These are phyloP conservation scores for Crocallis elinguaria DNA, from an alignment of 2,888 invertebrate genomes.

Conservation along the genomic window DNA sequence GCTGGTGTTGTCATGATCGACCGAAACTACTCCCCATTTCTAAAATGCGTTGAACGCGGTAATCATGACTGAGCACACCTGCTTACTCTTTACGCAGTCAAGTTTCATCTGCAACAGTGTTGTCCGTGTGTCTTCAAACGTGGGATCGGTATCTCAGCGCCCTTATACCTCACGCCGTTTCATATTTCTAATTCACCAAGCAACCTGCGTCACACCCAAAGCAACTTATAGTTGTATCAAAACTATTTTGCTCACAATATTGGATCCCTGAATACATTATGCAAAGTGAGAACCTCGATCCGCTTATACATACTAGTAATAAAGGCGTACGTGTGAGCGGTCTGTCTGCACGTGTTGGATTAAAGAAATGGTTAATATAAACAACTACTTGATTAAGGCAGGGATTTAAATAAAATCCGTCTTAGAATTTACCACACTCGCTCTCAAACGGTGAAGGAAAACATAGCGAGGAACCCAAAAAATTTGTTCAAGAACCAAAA, in stretches of 20 bases:
- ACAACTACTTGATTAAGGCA: background rate
- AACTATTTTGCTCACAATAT: constrained; percentile 58
- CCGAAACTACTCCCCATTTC: too few relatives aligned
- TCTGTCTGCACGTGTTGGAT: constrained; percentile 14
- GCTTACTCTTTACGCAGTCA: too few relatives aligned
- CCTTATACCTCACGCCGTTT: background rate
- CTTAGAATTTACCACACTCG: too few relatives aligned
- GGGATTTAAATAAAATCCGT: background rate
- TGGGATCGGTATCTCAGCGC: background rate
- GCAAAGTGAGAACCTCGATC: constrained; percentile 44
- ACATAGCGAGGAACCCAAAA: too few relatives aligned
- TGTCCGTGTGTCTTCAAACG: too few relatives aligned
- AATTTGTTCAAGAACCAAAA: too few relatives aligned
- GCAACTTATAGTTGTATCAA: constrained; percentile 43
- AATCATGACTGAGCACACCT: too few relatives aligned
- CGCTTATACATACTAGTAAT: constrained; percentile 26
- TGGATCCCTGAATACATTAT: constrained; percentile 64
- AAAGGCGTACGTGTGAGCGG: constrained; percentile 12
- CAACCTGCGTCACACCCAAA: constrained; percentile 31
- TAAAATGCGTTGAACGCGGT: too few relatives aligned
- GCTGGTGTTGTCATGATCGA: too few relatives aligned
- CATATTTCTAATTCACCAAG: constrained; percentile 23
- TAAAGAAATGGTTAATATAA: background rate
- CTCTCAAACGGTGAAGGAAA: too few relatives aligned
- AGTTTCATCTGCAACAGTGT: too few relatives aligned